Evolutionary conservation across 2,113 vertebrate species (phyloP), one percentile per base, ranked within the genome.

Genomic region (Crotalus helleri): DNA sequence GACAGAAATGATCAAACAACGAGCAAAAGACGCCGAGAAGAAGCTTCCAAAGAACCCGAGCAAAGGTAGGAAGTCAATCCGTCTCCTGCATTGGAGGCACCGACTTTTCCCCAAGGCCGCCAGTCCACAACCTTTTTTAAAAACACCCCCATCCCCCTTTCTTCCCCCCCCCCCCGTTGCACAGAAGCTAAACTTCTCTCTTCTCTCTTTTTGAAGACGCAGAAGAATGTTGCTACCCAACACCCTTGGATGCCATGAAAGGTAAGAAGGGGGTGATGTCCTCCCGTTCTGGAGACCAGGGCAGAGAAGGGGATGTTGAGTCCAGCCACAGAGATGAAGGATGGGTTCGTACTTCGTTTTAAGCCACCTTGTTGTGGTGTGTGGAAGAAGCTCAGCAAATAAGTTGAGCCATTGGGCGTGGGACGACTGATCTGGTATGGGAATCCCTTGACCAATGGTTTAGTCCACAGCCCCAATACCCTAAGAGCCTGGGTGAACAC

Each of bases 211-310:
- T n/a, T 5, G 9, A 90, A 51, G 3, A 61, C 13, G 6, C 1
- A 44, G 1, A 21, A n/a, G 13, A 33, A 57, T 69, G 61, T 33
- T 61, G 8, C 1, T 88, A 61, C 11, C 39, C 88, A 0, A 59
- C 88, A 0, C 69, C 92, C 23, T 33, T 92, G 88, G 92, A 90
- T 51, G 92, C 92, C 3, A 90, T 92, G 92, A 90, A 19, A 24
- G 92, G 92, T 92, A 90, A 90, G 69, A 9, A 39, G n/a, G 69
- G 69, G 33, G 5, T 39, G n/a, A 39, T 19, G 2, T 19, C 13
- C 69, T 81, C 15, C n/a, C 15, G 0, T 19, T 81, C 17, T 39
- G 17, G 69, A 39, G 33, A 8, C 33, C 6, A 81, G 33, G 69
- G 33, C 69, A 39, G 33, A n/a, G 5, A 3, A 39, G 2, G 2